Conservation (phyloP, 2,113 vertebrate genomes). For the Lagopus leucura region DNA sequence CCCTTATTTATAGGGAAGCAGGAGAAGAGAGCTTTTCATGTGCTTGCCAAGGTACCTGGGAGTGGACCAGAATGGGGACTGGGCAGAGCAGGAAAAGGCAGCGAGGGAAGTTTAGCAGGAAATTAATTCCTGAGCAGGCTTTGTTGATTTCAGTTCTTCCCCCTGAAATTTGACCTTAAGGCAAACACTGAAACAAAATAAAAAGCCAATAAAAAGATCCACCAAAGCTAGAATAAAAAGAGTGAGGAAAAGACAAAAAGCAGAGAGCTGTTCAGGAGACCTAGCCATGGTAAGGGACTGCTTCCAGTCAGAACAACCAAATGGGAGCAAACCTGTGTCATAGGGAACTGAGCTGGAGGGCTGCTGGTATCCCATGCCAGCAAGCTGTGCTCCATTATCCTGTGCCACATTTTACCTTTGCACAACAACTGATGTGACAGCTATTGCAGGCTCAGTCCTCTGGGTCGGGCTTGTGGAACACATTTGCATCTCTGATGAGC, state of each 20-base stretch:
- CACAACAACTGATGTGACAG: fast-evolving
- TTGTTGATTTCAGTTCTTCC: constrained; percentile 3
- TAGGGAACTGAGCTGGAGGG: too few relatives aligned
- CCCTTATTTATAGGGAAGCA: constrained; percentile 31
- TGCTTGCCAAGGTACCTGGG: constrained; percentile 22
- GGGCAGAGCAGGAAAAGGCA: neutral
- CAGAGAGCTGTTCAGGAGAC: neutral
- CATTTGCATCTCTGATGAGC: fast-evolving
- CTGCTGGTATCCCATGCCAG: fast-evolving
- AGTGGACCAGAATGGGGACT: neutral
- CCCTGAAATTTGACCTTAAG: constrained; percentile 26
- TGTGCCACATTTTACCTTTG: neutral
- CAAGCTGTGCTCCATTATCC: neutral
- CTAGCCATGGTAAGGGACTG: neutral
- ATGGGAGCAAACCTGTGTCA: neutral
- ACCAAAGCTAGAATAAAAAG: neutral
- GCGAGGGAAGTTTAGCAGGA: constrained; percentile 35
- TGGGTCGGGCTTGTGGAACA: neutral
- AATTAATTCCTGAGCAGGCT: constrained; percentile 27
- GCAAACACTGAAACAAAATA: neutral
- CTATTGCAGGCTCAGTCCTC: neutral
- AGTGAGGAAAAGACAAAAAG: neutral
- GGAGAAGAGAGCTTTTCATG: neutral
- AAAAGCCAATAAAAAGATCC: neutral
- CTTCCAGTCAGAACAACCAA: neutral